Base-by-base conservation (phyloP, 2,888 invertebrate genomes). In the Sesamia inferens region DNA sequence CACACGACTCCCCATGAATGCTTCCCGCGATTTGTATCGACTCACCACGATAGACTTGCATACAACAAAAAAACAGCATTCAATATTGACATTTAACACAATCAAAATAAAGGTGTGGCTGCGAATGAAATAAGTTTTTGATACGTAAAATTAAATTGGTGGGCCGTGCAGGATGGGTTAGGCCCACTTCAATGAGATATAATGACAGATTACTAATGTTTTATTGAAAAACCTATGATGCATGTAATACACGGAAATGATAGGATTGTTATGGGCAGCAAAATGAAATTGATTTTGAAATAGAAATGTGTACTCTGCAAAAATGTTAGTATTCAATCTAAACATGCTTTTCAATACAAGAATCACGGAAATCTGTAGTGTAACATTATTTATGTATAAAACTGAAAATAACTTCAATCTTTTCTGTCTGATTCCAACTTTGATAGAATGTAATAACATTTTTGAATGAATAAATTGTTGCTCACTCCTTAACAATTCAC, bases 11-110 rank as follows among this genome's bases (percentile, higher is more conserved):
- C 88, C 88, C 88, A 89, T 91, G 92, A 93, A 94, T 91, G 90
- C 91, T 92, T 92, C 90, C 92, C 90, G 92, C 92, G 94, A 94
- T 95, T 94, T 94, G 93, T 93, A 92, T 91, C 90, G 90, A 91
- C 91, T 88, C 87, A 83, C 89, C 88, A 87, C 85, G 84, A 81
- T 89, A 86, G 85, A 87, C 84, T 85, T 87, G 85, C 88, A 76
- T 74, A 78, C 84, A 76, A 77, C 78, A 73, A 80, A 83, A 51
- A 79, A 86, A 73, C 76, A 65, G 61, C 65, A 72, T 81, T 82
- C 69, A 84, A 88, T 66, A 92, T 82, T 88, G 78, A 84, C 71
- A 87, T 87, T 85, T 88, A 88, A 57, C 54, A 44, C 66, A 47
- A 63, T 67, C 31, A 62, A 64, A 47, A 83, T 80, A 78, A 70